Percentiles rank a stretch among this genome's conserved stretches.
These are phyloP conservation scores for Calameuta idolon DNA, from an alignment of 2,888 invertebrate genomes.

Conservation along the genomic window DNA sequence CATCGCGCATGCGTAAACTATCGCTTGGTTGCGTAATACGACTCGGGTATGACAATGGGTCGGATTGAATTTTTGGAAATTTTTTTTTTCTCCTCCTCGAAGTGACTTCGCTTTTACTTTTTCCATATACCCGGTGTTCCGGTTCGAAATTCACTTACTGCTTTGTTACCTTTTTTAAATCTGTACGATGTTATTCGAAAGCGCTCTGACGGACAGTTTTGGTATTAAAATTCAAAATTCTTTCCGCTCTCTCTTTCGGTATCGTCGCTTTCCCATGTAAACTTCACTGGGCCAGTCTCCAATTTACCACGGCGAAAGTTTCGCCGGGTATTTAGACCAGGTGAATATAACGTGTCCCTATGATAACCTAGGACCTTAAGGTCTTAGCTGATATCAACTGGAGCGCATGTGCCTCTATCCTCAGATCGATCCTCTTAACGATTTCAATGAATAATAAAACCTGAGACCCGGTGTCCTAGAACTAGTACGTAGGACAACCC, in stretches of 20 bases:
- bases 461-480: not conserved
- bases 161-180: too few species aligned
- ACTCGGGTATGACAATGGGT: too few species aligned
- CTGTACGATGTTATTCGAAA: slow-evolving; percentile 10
- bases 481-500: not conserved
- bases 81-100: too few species aligned
- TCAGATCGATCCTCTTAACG: not conserved
- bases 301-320: not conserved
- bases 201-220: slow-evolving; percentile 13
- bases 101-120: not conserved
- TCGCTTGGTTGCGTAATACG: too few species aligned
- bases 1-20: too few species aligned
- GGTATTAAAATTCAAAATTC: not conserved
- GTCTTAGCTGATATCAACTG: not conserved
- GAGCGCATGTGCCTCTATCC: not conserved
- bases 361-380: not conserved
- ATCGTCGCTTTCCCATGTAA: not conserved
- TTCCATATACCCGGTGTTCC: not conserved
- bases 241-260: not conserved
- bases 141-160: not conserved
- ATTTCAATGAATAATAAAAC: not conserved
- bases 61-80: too few species aligned
- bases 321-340: not conserved
- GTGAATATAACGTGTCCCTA: not conserved
- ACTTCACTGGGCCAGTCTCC: not conserved